Evolutionary conservation across 2,113 vertebrate genomes (phyloP), one percentile per base, ranked within the genome.

Genomic region (Amazona guildingii): DNA sequence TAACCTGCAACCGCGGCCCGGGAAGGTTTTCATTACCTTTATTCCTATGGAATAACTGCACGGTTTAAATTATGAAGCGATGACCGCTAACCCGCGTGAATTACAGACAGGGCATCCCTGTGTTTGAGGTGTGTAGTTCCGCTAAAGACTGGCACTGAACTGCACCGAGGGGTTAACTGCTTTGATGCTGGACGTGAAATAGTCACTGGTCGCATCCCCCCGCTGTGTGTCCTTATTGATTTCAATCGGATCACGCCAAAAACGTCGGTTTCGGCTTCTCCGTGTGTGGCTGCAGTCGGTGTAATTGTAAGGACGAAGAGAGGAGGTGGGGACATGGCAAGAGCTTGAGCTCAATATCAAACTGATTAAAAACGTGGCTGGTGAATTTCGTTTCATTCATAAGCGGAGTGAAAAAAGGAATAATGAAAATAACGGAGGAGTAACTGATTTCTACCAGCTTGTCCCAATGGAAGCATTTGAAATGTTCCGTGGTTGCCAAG

Each of bases 401-500:
- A 78, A 91, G 5, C 2, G 5, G 11, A 17, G 43, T 12, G 74
- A 21, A 67, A 63, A 31, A 41, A 72, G 39, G 33, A 49, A 35
- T 3, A 33, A 44, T 6, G 39, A 17, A 3, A 82, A 24, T 7
- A 52, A 72, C 25, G 2, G 41, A 66, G 21, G 33, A 86, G 19
- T 7, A 48, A 90, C 89, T 49, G 83, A 94, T 97, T 97, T 90
- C 94, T 96, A 92, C 97, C 97, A 97, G 95, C 97, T 97, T 94
- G 96, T 78, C 94, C 97, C 87, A 83, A 54, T 83, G 89, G 55
- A 93, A 97, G 92, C 95, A 94, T 94, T 88, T 55, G 83, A 96
- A 97, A 98, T 95, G 96, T 97, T 92, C 96, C 91, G 61, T 86
- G 79, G 88, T 33, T 97, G 96, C 95, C 97, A 97, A 97, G 95